Conservation (phyloP, 2,797 vertebrate species). For the Fringilla coelebs region DNA sequence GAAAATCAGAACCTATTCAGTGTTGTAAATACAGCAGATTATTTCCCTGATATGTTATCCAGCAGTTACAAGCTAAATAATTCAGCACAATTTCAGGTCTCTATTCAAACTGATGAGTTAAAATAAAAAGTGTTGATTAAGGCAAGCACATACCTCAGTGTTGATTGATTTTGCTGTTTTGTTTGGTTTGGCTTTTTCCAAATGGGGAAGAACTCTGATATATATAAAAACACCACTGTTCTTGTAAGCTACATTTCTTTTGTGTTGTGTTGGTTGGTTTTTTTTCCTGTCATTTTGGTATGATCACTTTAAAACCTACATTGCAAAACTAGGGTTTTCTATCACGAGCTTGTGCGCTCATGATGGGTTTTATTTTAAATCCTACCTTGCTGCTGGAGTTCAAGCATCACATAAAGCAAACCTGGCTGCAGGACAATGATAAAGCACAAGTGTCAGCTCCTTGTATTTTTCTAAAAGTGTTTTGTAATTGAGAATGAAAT, state of each 20-base stretch:
- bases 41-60: conserved; percentile 4
- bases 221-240: neutral
- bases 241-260: neutral
- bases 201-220: neutral
- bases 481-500: neutral
- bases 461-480: neutral
- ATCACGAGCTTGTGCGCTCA: neutral
- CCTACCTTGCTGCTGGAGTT: conserved; percentile 22
- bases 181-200: neutral
- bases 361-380: conserved; percentile 49
- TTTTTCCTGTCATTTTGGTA: neutral
- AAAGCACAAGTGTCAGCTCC: neutral
- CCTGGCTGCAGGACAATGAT: conserved; percentile 16
- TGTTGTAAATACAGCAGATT: conserved; percentile 22
- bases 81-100: neutral
- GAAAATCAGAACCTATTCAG: conserved; percentile 48
- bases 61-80: conserved; percentile 30
- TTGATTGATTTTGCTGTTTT: neutral
- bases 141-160: neutral
- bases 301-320: neutral
- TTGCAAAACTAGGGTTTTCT: neutral
- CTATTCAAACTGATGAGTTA: conserved; percentile 25
- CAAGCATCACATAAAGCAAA: neutral
- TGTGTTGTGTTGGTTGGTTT: neutral
- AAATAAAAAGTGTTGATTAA: conserved; percentile 57